Evolutionary conservation across 2,113 vertebrate genomes (phyloP).

Genomic region (Campylomormyrus tamandua): DNA sequence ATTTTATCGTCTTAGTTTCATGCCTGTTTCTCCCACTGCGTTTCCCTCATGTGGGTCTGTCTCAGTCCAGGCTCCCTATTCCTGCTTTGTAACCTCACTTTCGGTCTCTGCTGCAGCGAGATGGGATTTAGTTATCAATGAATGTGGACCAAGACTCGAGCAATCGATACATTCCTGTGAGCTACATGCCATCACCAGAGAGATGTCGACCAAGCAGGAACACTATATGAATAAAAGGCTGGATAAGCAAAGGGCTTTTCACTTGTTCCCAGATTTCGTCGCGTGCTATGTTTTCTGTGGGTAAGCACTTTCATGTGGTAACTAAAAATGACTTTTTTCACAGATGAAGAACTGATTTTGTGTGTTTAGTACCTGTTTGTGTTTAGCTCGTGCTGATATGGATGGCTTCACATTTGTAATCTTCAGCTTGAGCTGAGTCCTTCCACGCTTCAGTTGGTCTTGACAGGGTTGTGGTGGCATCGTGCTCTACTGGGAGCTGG

Average conservation of each 20-base stretch:
- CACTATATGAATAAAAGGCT: not conserved
- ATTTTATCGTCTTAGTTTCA: not conserved
- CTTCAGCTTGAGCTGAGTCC: not conserved
- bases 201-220: not conserved
- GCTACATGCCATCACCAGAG: not conserved
- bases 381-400: not conserved
- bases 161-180: not conserved
- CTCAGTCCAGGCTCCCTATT: not conserved
- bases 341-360: not conserved
- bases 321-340: not conserved
- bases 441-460: not conserved
- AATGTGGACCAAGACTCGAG: not conserved
- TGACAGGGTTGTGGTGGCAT: not conserved
- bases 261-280: not conserved
- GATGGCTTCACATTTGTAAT: not conserved
- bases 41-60: not conserved
- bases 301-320: not conserved
- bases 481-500: not conserved
- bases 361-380: not conserved
- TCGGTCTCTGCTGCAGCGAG: not conserved
- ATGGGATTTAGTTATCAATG: not conserved
- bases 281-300: not conserved
- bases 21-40: not conserved
- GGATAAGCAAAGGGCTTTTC: not conserved
- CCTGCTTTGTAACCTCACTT: not conserved